Conservation (phyloP, 2,113 vertebrate genomes). For the Gymnogyps californianus region DNA sequence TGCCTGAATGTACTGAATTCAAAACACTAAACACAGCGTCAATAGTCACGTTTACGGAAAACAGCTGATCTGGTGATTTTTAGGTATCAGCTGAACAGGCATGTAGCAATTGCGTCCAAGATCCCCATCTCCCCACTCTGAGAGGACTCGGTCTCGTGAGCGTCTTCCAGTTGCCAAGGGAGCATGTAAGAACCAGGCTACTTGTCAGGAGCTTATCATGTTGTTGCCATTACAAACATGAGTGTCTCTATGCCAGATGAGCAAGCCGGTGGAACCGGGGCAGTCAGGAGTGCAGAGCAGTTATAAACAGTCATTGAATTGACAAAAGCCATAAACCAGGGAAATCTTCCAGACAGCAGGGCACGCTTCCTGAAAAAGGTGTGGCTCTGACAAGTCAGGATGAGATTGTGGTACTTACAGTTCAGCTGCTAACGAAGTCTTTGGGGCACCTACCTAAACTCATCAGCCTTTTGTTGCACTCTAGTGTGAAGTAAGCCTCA, state of each 20-base stretch:
- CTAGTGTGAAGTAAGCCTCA: neutral
- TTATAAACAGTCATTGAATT: neutral
- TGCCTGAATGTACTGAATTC: neutral
- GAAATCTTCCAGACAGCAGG: neutral
- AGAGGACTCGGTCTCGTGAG: neutral
- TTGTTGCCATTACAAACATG: rapidly evolving
- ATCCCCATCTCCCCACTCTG: neutral
- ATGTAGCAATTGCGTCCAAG: rapidly evolving
- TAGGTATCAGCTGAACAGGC: rapidly evolving
- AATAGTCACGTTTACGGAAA: neutral
- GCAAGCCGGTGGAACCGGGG: neutral
- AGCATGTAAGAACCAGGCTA: too few relatives aligned
- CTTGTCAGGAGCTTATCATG: neutral
- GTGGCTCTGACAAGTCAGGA: neutral
- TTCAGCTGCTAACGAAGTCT: neutral
- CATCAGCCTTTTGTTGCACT: neutral
- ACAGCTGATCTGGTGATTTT: neutral
- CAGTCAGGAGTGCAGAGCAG: neutral
- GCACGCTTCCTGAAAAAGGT: neutral
- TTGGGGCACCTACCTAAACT: neutral
- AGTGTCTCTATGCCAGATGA: neutral
- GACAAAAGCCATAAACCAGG: neutral
- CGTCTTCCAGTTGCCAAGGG: neutral
- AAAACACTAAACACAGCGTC: neutral
- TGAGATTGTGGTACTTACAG: neutral